Conservation (phyloP, 2,888 invertebrate species). For the Beris chalybata region DNA sequence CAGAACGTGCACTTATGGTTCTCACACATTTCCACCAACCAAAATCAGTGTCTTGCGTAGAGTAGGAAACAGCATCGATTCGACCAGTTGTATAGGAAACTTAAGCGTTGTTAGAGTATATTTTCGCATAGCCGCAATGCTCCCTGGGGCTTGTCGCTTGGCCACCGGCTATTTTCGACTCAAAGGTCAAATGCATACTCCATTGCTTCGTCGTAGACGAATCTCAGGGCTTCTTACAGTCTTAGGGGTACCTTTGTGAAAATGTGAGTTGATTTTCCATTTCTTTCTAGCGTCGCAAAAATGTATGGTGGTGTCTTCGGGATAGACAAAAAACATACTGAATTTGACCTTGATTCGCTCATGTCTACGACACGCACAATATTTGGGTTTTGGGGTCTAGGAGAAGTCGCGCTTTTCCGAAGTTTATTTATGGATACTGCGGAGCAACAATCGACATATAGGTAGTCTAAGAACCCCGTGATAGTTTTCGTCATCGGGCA, state of each 20-base stretch:
- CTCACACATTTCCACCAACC: no score
- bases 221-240: no score
- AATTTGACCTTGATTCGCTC: conserved; percentile 32
- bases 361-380: conserved; percentile 20
- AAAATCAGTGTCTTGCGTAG: no score
- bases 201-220: conserved; percentile 1
- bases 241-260: no score
- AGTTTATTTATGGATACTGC: not conserved
- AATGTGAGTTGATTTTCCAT: no score
- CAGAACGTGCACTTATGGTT: no score
- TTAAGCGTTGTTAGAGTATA: conserved; percentile 3
- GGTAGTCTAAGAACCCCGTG: no score
- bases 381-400: conserved; percentile 35
- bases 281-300: no score
- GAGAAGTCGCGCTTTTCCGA: conserved; percentile 16
- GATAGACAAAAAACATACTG: not conserved
- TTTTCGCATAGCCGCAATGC: conserved; percentile 8
- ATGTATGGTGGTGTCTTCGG: no score
- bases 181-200: conserved; percentile 34
- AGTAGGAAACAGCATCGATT: conserved; percentile 2
- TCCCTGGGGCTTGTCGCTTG: conserved; percentile 1
- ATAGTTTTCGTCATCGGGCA: no score
- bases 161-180: conserved; percentile 30
- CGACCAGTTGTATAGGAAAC: not conserved
- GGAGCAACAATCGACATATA: no score